A percentile compares a stretch with the other conserved stretches of the same genome.
Evolutionary conservation across 2,113 vertebrate species (phyloP).

Genomic region (Catharus bicknelli): DNA sequence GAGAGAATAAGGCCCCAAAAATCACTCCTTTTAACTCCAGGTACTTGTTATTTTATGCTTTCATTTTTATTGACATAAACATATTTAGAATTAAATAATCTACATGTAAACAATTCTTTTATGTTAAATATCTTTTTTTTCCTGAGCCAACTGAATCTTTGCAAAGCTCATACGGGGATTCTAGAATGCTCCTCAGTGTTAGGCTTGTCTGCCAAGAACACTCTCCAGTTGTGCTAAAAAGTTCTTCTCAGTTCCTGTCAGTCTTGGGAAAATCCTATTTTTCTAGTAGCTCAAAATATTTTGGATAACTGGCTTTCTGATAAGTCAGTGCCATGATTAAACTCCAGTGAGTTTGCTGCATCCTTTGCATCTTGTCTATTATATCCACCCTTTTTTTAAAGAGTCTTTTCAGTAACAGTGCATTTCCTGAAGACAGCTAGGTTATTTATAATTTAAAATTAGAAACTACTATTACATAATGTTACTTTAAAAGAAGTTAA

Average conservation of each 20-base stretch:
- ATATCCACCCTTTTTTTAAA: not conserved
- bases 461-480: not conserved
- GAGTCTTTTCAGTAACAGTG: not conserved
- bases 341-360: not conserved
- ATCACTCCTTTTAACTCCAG: not conserved
- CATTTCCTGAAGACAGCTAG: not conserved
- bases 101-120: not conserved
- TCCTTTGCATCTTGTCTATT: not conserved
- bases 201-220: not conserved
- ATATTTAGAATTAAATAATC: not conserved
- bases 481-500: not conserved
- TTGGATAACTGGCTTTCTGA: not conserved
- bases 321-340: not conserved
- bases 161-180: not conserved
- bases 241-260: not conserved
- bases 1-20: not conserved
- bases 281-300: not conserved
- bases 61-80: not conserved
- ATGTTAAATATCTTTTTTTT: not conserved
- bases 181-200: not conserved
- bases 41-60: not conserved
- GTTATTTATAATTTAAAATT: not conserved
- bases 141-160: not conserved
- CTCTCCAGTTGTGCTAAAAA: not conserved
- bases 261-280: not conserved